phyloP scores from a whole-genome alignment of 2,888 invertebrate genomes.

The Odontothrips loti region DNA sequence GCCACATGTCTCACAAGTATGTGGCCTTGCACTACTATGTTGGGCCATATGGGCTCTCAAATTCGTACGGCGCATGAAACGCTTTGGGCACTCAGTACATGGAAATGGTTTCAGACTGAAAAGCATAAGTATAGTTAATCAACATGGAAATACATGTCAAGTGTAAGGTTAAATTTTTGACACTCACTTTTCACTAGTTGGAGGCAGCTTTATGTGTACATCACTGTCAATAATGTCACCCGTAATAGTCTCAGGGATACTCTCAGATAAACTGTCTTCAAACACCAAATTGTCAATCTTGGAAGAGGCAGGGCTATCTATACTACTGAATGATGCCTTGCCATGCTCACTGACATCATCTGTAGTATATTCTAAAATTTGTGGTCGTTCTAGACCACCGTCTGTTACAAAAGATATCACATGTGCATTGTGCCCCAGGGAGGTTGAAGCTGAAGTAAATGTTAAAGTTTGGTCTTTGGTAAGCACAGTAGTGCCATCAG shows the following conservation, averaged over 20 bases:
- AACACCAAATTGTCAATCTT: neutral
- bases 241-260: neutral
- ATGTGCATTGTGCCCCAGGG: neutral
- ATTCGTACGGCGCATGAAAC: neutral
- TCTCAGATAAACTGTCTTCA: conserved; percentile 9
- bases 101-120: neutral
- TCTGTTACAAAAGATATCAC: conserved; percentile 18
- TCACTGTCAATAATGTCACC: neutral
- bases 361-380: neutral
- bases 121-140: neutral
- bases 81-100: neutral
- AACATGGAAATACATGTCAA: neutral
- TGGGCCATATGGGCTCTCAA: neutral
- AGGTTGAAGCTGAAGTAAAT: neutral
- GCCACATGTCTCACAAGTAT: neutral
- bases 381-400: neutral
- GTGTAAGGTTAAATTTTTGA: no score
- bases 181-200: no score
- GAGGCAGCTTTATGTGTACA: no score
- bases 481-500: neutral
- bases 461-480: neutral
- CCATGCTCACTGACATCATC: neutral
- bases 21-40: neutral
- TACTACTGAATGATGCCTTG: neutral
- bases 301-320: neutral